Conservation (phyloP, 2,888 invertebrate species). For the Brachyptera risi region DNA sequence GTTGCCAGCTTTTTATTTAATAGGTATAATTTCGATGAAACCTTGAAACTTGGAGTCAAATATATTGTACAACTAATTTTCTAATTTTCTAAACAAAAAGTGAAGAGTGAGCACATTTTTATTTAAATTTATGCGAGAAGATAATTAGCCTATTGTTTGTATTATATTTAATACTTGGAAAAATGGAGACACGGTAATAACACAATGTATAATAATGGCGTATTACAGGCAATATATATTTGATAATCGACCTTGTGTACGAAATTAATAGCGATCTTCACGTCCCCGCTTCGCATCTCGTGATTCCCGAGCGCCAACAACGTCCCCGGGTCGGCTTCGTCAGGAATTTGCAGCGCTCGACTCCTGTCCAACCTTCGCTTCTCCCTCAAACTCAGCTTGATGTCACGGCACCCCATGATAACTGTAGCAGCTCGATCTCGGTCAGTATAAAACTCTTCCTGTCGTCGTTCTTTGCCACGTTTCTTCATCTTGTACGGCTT, state of each 20-base stretch:
- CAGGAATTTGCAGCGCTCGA: conserved; percentile 66
- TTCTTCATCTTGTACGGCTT: conserved; percentile 24
- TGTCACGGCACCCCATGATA: conserved; percentile 79
- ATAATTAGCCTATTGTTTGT: no score
- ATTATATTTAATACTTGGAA: no score
- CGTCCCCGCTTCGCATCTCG: conserved; percentile 70
- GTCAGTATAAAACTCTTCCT: conserved; percentile 81
- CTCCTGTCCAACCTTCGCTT: conserved; percentile 73
- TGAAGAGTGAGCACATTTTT: no score
- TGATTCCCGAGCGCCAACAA: conserved; percentile 71
- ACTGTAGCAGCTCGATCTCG: conserved; percentile 89
- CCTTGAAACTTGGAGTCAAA: no score
- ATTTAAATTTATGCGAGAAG: no score
- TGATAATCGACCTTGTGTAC: conserved; percentile 74
- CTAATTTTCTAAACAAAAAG: no score
- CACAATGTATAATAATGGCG: no score
- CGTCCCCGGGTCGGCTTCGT: conserved; percentile 72
- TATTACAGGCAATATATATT: no score
- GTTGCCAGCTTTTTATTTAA: no score
- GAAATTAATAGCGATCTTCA: conserved; percentile 66
- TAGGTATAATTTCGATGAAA: no score
- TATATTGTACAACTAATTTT: no score
- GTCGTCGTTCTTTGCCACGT: conserved; percentile 38
- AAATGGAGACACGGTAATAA: no score
- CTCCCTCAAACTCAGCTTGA: conserved; percentile 76